Evolutionary conservation across 2,888 invertebrate genomes (phyloP).

Genomic region (Stenichneumon culpator): DNA sequence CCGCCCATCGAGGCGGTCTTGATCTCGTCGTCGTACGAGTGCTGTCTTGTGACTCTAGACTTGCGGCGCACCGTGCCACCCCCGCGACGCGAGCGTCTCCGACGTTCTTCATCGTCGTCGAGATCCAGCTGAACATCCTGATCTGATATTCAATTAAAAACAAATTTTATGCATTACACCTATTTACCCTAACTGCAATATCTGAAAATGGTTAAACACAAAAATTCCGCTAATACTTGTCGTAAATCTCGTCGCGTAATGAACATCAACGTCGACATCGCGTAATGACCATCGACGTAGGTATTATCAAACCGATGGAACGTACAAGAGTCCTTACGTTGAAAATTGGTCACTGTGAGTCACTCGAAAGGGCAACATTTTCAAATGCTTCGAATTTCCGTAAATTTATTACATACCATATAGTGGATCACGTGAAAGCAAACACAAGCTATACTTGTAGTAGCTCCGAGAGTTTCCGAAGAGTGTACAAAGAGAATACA

Average conservation of each 20-base stretch:
- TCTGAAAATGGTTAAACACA: background rate
- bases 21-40: constrained; percentile 94
- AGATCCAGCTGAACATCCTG: constrained; percentile 64
- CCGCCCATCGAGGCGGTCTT: constrained; percentile 83
- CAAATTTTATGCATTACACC: background rate
- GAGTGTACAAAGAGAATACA: background rate
- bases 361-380: background rate
- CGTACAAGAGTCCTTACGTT: background rate
- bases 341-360: background rate
- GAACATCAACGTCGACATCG: background rate
- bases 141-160: background rate
- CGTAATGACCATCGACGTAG: background rate
- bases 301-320: background rate
- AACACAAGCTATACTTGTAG: background rate
- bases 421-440: background rate
- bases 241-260: no score
- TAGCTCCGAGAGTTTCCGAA: constrained; percentile 25
- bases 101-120: constrained; percentile 86
- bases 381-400: constrained; percentile 7
- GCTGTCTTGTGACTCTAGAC: constrained; percentile 90
- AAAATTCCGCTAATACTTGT: background rate
- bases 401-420: constrained; percentile 11
- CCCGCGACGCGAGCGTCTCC: constrained; percentile 77
- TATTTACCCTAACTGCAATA: background rate
- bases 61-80: constrained; percentile 86